Evolutionary conservation across 2,888 invertebrate species (phyloP).

Genomic region (Marronus borbonicus): DNA sequence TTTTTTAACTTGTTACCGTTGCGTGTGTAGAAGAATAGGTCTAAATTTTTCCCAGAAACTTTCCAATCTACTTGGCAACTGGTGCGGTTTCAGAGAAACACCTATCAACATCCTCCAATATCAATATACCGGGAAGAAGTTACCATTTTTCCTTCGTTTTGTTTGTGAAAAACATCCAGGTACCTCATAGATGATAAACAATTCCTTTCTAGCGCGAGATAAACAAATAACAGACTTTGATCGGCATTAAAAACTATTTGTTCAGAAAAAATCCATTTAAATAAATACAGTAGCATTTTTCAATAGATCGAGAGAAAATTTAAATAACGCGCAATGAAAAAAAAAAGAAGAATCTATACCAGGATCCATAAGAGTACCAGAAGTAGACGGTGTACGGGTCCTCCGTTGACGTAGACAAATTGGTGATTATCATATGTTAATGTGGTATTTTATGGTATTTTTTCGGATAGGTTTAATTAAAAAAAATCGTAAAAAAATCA

Average conservation of each 20-base stretch:
- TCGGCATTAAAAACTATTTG: not conserved
- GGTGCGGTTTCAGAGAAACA: not conserved
- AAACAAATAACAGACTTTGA: slow-evolving; percentile 14
- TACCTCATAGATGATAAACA: too few relatives aligned
- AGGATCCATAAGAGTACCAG: not conserved
- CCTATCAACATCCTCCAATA: not conserved
- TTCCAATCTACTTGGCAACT: too few relatives aligned
- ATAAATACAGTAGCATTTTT: slow-evolving; percentile 7
- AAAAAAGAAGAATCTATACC: not conserved
- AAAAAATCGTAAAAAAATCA: too few relatives aligned
- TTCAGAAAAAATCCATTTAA: not conserved
- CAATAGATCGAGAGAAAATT: not conserved
- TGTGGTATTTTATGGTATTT: not conserved
- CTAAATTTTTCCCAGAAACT: too few relatives aligned
- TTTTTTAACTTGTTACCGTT: too few relatives aligned
- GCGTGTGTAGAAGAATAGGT: too few relatives aligned
- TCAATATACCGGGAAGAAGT: not conserved
- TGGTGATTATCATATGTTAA: not conserved
- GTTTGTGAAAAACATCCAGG: not conserved
- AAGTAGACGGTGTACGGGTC: not conserved
- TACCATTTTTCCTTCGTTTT: not conserved
- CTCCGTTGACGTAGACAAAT: slow-evolving; percentile 1
- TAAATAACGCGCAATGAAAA: not conserved
- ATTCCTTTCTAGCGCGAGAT: not conserved
- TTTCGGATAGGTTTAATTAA: not conserved